Conservation (phyloP, 2,888 invertebrate species). For the Clanis bilineata region DNA sequence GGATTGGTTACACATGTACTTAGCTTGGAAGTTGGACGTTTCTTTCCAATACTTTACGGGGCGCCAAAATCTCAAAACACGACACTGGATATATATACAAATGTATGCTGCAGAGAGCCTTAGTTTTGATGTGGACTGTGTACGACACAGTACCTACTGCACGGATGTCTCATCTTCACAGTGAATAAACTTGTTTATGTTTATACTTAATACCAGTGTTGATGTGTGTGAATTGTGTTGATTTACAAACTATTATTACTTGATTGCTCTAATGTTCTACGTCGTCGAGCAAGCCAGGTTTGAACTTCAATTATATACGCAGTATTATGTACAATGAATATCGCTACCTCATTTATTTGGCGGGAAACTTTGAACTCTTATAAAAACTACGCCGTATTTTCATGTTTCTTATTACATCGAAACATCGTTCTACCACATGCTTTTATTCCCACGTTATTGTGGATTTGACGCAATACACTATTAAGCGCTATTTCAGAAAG, state of each 20-base stretch:
- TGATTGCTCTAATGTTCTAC: background rate
- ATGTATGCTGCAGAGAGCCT: background rate
- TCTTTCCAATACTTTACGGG: too few relatives aligned
- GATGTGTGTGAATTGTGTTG: background rate
- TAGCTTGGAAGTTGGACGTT: too few relatives aligned
- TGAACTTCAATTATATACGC: background rate
- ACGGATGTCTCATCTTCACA: background rate
- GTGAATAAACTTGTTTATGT: background rate
- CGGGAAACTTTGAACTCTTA: background rate
- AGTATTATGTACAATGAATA: background rate
- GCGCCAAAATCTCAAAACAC: too few relatives aligned
- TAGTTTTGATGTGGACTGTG: background rate
- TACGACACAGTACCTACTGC: background rate
- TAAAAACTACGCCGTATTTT: background rate
- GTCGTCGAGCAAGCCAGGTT: slow-evolving; percentile 8
- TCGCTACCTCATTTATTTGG: background rate
- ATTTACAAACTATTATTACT: background rate
- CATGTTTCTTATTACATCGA: too few relatives aligned
- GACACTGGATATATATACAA: background rate
- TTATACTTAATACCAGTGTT: background rate
- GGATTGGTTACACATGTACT: too few relatives aligned
- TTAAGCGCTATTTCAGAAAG: too few relatives aligned
- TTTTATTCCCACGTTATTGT: too few relatives aligned
- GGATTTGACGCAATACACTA: too few relatives aligned
- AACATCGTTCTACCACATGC: too few relatives aligned